Evolutionary conservation across 2,113 vertebrate species (phyloP), one percentile per base, ranked within the genome.

Genomic region (Mustela lutreola): DNA sequence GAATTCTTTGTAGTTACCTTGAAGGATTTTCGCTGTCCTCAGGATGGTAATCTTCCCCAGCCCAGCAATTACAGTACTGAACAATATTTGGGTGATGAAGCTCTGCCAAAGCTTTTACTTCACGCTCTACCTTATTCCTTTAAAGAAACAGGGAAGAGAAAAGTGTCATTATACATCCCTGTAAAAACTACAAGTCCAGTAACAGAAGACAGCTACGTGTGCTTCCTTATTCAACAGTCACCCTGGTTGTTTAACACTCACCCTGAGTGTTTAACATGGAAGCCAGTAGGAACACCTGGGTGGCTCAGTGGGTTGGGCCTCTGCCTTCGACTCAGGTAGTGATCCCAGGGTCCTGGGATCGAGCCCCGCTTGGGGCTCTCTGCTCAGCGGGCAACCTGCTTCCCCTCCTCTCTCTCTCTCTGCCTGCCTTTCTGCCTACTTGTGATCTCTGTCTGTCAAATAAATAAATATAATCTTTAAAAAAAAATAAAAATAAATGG

Each of bases 71-170:
- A 1, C 60, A 53, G 93, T 99, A 99, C 0, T 82, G 96, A 87
- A 99, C 97, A 63, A 99, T 98, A 82, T 99, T 98, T 50, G 53
- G 53, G 0, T 99, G 99, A 0, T 26, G 0, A 28, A 99, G 98
- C 0, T 0, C 0, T 50, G 98, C 98, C 91, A 99, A 95, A 7
- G 19, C 97, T 89, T 19, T 0, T 60, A 98, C 98, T 98, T 99
- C 99, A 80, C 97, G 98, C 5, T 22, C 14, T 5, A 45, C 98
- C 0, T 98, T 98, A 8, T 98, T 98, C 2, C 21, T 97, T 48
- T 76, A 70, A 79, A 82, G 18, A 24, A 95, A 82, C 4, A 87
- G 7, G 12, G 48, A 89, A 89, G 31, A 82, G 9, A 39, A 50
- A 67, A 14, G 26, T 11, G 2, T 96, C 14, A 48, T 50, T 28